These are phyloP conservation scores for Chironomus riparius DNA, from an alignment of 2,888 invertebrate species.

Conservation along the genomic window DNA sequence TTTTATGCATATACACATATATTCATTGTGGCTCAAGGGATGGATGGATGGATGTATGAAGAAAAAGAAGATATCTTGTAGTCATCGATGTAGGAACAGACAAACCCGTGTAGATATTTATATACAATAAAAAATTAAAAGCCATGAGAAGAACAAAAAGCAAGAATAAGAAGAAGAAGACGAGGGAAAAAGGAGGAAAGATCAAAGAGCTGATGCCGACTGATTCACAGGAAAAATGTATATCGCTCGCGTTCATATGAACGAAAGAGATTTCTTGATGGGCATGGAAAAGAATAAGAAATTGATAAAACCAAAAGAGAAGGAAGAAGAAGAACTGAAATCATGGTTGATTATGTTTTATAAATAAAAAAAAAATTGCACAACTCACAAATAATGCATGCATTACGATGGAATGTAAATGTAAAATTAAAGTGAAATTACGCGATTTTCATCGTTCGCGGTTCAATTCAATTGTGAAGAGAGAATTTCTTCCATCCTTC, in stretches of 20 bases:
- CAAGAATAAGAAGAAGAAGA: not conserved
- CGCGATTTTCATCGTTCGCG: not conserved
- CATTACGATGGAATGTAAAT: not conserved
- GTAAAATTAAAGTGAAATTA: not conserved
- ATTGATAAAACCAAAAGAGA: not conserved
- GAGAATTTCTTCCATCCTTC: not conserved
- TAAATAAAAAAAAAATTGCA: slow-evolving; percentile 2
- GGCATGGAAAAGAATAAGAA: not conserved
- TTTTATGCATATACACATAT: not conserved
- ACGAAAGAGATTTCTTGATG: slow-evolving; percentile 9
- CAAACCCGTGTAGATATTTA: not conserved
- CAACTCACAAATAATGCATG: not conserved
- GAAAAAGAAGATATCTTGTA: slow-evolving; percentile 9
- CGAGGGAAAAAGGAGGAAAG: not conserved
- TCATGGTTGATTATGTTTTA: slow-evolving; percentile 17
- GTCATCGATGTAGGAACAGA: slow-evolving; percentile 11
- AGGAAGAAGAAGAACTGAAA: slow-evolving; percentile 10
- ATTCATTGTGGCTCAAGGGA: not conserved
- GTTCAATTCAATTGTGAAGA: too few relatives aligned
- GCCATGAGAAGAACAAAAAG: slow-evolving; percentile 7
- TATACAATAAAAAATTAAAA: slow-evolving; percentile 15
- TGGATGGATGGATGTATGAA: not conserved
- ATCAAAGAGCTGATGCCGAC: not conserved
- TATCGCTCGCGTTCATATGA: slow-evolving; percentile 16
- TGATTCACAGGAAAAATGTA: slow-evolving; percentile 23